Evolutionary conservation across 2,113 vertebrate species (phyloP).

Genomic region (Hiodon tergisus): DNA sequence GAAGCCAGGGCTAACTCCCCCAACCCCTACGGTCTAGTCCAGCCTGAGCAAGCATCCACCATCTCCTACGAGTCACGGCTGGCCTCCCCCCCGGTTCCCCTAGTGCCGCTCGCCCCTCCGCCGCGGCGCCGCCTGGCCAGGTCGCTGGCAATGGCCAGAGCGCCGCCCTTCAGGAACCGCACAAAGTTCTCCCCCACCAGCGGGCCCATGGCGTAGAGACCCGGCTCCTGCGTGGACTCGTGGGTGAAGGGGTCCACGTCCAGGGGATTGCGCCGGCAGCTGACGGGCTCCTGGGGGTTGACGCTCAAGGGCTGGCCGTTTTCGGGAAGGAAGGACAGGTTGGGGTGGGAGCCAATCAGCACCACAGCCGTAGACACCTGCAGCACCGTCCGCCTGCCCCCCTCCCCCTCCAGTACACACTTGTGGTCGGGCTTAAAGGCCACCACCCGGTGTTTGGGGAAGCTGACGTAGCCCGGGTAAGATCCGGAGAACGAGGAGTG

Average conservation of each 20-base stretch:
- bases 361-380: slow-evolving; percentile 65
- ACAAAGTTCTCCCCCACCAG: slow-evolving; percentile 74
- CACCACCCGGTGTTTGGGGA: slow-evolving; percentile 54
- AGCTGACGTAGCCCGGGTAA: slow-evolving; percentile 65
- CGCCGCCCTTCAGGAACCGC: slow-evolving; percentile 68
- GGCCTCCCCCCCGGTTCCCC: not conserved
- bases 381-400: slow-evolving; percentile 46
- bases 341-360: slow-evolving; percentile 66
- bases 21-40: too few relatives aligned
- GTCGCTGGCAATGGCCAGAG: slow-evolving; percentile 59
- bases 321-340: slow-evolving; percentile 58
- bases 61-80: not conserved
- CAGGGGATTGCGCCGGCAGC: slow-evolving; percentile 64
- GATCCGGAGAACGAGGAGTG: slow-evolving; percentile 30
- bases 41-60: not conserved
- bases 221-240: slow-evolving; percentile 41
- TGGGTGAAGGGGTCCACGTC: slow-evolving; percentile 64
- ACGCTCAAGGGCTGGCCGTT: slow-evolving; percentile 45
- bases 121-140: slow-evolving; percentile 43
- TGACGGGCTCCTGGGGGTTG: slow-evolving; percentile 46
- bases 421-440: slow-evolving; percentile 57
- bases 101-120: not conserved
- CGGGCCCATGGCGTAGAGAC: slow-evolving; percentile 70
- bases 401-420: slow-evolving; percentile 57
- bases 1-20: not conserved